These are phyloP conservation scores for Pseudococcus viburni DNA, from an alignment of 2,888 invertebrate genomes.

Conservation along the genomic window DNA sequence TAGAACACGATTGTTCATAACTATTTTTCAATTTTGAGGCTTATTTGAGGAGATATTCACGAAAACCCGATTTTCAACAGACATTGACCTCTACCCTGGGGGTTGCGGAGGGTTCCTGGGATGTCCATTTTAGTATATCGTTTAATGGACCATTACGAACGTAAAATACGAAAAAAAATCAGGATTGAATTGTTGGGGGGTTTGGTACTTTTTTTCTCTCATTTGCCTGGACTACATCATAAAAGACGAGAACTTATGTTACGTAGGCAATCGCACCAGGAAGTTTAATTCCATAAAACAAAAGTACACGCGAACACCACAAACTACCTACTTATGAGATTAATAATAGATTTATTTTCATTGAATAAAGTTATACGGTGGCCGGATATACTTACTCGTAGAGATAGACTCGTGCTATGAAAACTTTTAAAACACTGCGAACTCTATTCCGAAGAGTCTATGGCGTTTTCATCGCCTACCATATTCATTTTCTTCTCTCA, in stretches of 20 bases:
- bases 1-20: no score
- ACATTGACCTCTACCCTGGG: no score
- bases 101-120: no score
- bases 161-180: no score
- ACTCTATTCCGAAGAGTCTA: background rate
- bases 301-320: background rate
- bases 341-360: background rate
- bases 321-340: slow-evolving; percentile 13
- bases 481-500: slow-evolving; percentile 1
- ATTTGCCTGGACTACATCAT: no score
- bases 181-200: no score
- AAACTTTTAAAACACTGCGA: background rate
- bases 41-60: no score
- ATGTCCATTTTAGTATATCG: no score
- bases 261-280: background rate
- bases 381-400: background rate
- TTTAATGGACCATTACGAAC: no score
- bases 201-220: no score
- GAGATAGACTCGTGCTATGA: background rate
- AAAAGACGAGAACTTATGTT: background rate
- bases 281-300: background rate
- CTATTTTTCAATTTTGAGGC: no score
- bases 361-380: background rate
- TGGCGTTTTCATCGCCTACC: background rate
- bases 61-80: no score